Evolutionary conservation across 1,140 invertebrate genomes (phyloP).

Genomic region (Drosophila lacteicornis): DNA sequence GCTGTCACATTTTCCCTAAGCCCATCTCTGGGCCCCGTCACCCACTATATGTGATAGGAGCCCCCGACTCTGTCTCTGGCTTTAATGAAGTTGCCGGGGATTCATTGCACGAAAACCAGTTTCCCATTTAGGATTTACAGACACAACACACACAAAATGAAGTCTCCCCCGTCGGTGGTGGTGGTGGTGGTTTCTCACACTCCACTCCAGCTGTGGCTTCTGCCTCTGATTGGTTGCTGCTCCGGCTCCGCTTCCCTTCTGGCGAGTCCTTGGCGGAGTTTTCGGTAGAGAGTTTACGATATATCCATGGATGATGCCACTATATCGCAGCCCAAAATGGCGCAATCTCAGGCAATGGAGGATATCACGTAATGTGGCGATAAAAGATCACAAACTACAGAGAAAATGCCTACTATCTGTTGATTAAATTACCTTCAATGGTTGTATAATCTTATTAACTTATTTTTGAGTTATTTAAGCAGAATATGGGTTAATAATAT

Average conservation of each 20-base stretch:
- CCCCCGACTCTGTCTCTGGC: conserved; percentile 5
- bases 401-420: fast-evolving
- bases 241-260: not conserved
- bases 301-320: conserved; percentile 10
- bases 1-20: conserved; percentile 76
- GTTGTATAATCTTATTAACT: too few species aligned
- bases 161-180: conserved; percentile 7
- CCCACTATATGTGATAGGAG: not conserved
- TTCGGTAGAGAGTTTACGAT: not conserved
- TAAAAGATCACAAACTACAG: too few species aligned
- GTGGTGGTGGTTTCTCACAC: conserved; percentile 36
- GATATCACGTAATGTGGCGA: not conserved
- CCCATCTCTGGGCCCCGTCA: conserved; percentile 31
- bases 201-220: conserved; percentile 19
- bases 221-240: conserved; percentile 35
- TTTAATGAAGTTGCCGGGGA: conserved; percentile 52
- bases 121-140: conserved; percentile 21
- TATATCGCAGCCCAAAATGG: conserved; percentile 25
- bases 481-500: too few species aligned
- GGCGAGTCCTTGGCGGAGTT: conserved; percentile 6
- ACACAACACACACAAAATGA: conserved; percentile 37
- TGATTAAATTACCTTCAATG: too few species aligned
- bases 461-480: too few species aligned
- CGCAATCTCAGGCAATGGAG: conserved; percentile 41
- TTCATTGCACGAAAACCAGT: conserved; percentile 47